Percentiles rank a stretch among this genome's conserved stretches.
Evolutionary conservation across 2,888 invertebrate species (phyloP).

Genomic region (Sarcophaga caerulescens): DNA sequence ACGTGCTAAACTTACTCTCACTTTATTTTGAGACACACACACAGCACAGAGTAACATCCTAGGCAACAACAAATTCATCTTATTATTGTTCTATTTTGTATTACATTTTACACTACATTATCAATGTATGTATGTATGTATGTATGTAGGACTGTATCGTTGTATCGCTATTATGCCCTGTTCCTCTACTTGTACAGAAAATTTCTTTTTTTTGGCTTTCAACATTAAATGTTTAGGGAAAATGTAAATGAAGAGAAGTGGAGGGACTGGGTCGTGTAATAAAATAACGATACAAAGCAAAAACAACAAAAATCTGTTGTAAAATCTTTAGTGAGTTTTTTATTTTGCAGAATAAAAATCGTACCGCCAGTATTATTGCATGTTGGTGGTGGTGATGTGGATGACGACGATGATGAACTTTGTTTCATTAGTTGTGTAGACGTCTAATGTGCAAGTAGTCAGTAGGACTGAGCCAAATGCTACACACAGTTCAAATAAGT

Average conservation of each 20-base stretch:
- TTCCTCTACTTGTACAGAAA: not conserved
- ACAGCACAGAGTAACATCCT: no score
- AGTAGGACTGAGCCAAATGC: slow-evolving; percentile 65
- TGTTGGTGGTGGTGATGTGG: slow-evolving; percentile 20
- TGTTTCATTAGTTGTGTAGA: slow-evolving; percentile 40
- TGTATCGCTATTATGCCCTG: slow-evolving; percentile 49
- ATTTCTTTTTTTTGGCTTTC: slow-evolving; percentile 17
- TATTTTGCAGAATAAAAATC: slow-evolving; percentile 70
- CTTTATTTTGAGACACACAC: slow-evolving; percentile 12
- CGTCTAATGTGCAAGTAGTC: slow-evolving; percentile 28
- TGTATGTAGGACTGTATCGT: slow-evolving; percentile 44
- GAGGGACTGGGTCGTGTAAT: no score
- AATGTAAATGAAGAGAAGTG: slow-evolving; percentile 42
- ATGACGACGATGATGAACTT: slow-evolving; percentile 64
- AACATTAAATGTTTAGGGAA: not conserved
- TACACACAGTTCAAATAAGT: slow-evolving; percentile 72
- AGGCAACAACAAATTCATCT: not conserved
- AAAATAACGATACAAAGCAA: slow-evolving; percentile 76
- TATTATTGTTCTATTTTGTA: slow-evolving; percentile 2
- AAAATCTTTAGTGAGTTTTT: slow-evolving; percentile 53
- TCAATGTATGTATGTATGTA: slow-evolving; percentile 17
- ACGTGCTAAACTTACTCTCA: slow-evolving; percentile 59
- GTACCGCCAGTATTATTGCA: not conserved
- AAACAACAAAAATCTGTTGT: slow-evolving; percentile 66
- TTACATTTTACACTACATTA: slow-evolving; percentile 13